These are phyloP conservation scores for Esox lucius DNA, from an alignment of 2,797 vertebrate genomes.

Conservation along the genomic window DNA sequence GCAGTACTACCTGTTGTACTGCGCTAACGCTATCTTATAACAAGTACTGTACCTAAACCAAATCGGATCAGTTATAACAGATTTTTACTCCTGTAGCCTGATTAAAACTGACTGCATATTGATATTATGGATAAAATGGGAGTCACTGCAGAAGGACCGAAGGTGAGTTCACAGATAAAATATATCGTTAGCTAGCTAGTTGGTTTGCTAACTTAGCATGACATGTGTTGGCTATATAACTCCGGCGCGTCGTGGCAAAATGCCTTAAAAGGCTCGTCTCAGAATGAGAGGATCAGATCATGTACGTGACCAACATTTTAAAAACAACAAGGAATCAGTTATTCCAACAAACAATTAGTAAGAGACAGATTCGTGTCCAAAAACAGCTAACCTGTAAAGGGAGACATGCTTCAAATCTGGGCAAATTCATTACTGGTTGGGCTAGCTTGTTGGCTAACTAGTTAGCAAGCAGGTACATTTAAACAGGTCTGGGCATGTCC, in stretches of 20 bases:
- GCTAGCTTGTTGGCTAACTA: too few species aligned
- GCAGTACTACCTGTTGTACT: not conserved
- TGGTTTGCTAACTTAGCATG: not conserved
- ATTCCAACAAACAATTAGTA: not conserved
- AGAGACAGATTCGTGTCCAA: not conserved
- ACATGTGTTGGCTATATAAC: not conserved
- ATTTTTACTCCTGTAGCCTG: not conserved
- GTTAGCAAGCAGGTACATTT: too few species aligned
- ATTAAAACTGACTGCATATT: not conserved
- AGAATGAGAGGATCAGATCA: not conserved
- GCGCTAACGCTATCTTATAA: slow-evolving; percentile 3
- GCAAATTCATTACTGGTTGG: not conserved
- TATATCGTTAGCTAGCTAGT: too few species aligned
- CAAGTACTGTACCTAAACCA: too few species aligned
- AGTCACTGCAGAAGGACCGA: slow-evolving; percentile 52
- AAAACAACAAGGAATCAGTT: not conserved
- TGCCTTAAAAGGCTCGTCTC: not conserved
- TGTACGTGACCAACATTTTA: not conserved
- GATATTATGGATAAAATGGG: slow-evolving; percentile 66
- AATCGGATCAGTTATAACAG: too few species aligned
- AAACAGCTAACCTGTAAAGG: not conserved
- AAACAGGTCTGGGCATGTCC: not conserved
- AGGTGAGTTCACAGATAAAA: slow-evolving; percentile 54
- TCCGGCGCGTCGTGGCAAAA: not conserved
- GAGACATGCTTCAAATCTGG: not conserved